phyloP scores from a whole-genome alignment of 1,140 invertebrate genomes.

The Melipona quadrifasciata region DNA sequence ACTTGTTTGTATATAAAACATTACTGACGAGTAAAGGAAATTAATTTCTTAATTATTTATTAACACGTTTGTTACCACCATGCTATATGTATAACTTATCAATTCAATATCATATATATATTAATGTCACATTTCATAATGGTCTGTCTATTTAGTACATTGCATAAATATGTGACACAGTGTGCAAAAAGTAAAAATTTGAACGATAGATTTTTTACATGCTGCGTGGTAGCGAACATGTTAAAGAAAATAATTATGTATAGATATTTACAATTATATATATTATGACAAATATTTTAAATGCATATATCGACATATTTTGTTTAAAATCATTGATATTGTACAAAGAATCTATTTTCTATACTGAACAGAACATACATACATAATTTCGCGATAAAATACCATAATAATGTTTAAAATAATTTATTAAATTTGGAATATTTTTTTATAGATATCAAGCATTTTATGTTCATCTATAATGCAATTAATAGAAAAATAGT shows the following conservation, averaged over 20 bases:
- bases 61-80: background rate
- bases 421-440: background rate
- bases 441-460: background rate
- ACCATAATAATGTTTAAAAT: too few species aligned
- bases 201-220: background rate
- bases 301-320: background rate
- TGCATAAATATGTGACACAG: background rate
- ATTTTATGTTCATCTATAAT: background rate
- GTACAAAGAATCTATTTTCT: too few species aligned
- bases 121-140: background rate
- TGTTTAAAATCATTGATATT: too few species aligned
- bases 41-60: background rate
- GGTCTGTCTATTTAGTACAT: background rate
- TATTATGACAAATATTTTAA: background rate
- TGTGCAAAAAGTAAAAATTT: background rate
- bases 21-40: background rate
- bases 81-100: background rate
- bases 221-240: background rate
- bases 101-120: too few species aligned
- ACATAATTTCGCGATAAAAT: background rate
- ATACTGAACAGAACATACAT: background rate
- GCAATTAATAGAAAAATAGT: slow-evolving; percentile 43
- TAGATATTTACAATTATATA: background rate
- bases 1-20: background rate
- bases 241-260: background rate